Evolutionary conservation across 2,888 invertebrate genomes (phyloP).

Genomic region (Hyposoter dolosus): DNA sequence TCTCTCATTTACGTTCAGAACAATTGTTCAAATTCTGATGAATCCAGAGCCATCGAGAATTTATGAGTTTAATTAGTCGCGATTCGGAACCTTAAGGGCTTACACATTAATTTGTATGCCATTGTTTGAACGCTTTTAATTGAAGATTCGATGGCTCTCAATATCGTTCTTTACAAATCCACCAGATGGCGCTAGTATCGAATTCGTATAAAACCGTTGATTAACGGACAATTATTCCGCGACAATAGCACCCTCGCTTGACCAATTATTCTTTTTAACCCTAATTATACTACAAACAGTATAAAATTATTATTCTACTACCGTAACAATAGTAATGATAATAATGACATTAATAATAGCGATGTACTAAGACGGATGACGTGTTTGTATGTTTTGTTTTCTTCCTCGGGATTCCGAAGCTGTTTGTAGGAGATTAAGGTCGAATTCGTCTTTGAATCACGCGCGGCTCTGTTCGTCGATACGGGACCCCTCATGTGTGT

Average conservation of each 20-base stretch:
- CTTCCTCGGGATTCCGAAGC: slow-evolving; percentile 54
- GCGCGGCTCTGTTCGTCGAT: slow-evolving; percentile 39
- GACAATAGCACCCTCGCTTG: slow-evolving; percentile 24
- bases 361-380: slow-evolving; percentile 49
- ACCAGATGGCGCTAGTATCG: slow-evolving; percentile 8
- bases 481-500: slow-evolving; percentile 35
- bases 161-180: background rate
- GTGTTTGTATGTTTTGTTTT: slow-evolving; percentile 34
- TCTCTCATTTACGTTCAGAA: background rate
- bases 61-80: background rate
- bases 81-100: background rate
- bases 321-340: slow-evolving; percentile 51
- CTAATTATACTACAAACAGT: slow-evolving; percentile 49
- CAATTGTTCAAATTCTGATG: slow-evolving; percentile 1
- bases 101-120: background rate
- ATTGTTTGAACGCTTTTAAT: background rate
- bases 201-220: background rate
- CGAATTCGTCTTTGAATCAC: slow-evolving; percentile 41
- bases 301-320: slow-evolving; percentile 62
- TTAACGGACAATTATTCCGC: slow-evolving; percentile 7
- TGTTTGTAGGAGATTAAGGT: slow-evolving; percentile 41
- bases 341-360: slow-evolving; percentile 27
- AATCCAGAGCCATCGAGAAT: slow-evolving; percentile 7
- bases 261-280: slow-evolving; percentile 37
- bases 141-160: background rate